Base-by-base conservation (phyloP, 2,888 invertebrate genomes). In the Onthophagus sagittarius region DNA sequence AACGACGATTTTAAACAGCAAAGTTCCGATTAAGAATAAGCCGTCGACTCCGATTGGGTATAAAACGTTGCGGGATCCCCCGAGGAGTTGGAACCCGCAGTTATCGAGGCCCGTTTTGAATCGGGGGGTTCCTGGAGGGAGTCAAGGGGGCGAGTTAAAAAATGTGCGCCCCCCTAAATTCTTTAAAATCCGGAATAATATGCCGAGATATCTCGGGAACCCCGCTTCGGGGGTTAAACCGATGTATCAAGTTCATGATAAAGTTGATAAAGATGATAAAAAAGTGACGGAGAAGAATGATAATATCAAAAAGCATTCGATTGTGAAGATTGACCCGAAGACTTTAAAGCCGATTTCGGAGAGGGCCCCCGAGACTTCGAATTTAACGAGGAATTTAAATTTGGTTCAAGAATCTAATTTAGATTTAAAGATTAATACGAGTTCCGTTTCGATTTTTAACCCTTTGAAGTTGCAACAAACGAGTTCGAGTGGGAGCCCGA, bases 181-280 rank as follows among this genome's bases (percentile, higher is more conserved):
- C 74, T 89, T 89, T 77, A 89, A 89, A 79, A 86, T 87, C 83
- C 81, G 89, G 23, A 89, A 86, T 76, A 86, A 88, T 75, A 85
- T 88, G 80, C 89, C 89, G 0, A 81, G 89, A 73, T 89, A 87
- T 77, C 78, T 88, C 74, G 88, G 88, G 0, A 89, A 89, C 79
- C 90, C 89, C 0, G 88, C 89, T 0, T 89, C 89, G 0, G 89
- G 89, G 0, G 89, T 89, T 0, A 89, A 89, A 75, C 89, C 89
- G 0, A 87, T 89, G 86, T 90, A 89, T 76, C 87, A 87, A 6
- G 85, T 88, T 0, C 84, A 84, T 62, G 75, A 78, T 0, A 83
- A 84, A 63, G 85, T 85, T 1, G 87, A 87, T 0, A 82, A 82
- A 71, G 67, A 72, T 62, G 71, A 74, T 53, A 53, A 53, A 9